These are phyloP conservation scores for Zootermopsis nevadensis DNA, from an alignment of 2,888 invertebrate species.

Conservation along the genomic window DNA sequence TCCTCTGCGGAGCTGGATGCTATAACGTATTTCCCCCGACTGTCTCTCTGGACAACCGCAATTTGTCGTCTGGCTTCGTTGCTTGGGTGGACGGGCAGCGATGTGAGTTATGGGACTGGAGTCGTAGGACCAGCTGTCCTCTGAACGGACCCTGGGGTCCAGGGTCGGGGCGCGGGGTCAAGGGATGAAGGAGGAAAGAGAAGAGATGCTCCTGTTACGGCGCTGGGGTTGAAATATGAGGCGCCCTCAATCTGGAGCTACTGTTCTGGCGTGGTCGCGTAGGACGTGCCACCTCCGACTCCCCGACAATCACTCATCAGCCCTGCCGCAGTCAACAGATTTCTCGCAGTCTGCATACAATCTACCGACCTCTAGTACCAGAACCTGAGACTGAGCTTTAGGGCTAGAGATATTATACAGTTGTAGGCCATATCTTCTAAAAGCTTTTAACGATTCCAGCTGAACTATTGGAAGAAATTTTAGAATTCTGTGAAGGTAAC, in stretches of 20 bases:
- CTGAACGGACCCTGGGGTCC: constrained; percentile 48
- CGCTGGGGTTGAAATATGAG: constrained; percentile 44
- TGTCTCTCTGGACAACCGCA: constrained; percentile 47
- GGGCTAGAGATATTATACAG: no score
- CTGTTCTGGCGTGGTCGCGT: not conserved
- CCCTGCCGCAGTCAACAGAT: constrained; percentile 2
- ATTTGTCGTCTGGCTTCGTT: constrained; percentile 43
- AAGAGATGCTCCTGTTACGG: not conserved
- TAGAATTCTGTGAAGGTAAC: no score
- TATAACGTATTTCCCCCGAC: constrained; percentile 39
- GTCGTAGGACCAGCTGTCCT: constrained; percentile 41
- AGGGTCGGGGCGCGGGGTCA: constrained; percentile 42
- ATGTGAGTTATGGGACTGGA: constrained; percentile 21
- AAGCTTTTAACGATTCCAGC: no score
- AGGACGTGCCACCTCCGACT: not conserved
- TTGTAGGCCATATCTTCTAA: no score
- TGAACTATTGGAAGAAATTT: no score
- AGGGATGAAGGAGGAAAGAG: constrained; percentile 33
- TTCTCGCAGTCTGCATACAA: not conserved
- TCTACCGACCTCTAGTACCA: no score
- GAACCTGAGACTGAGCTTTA: no score
- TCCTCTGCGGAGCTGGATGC: not conserved
- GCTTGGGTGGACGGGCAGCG: not conserved
- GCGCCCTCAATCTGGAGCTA: constrained; percentile 47
- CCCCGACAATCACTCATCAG: constrained; percentile 13